Conservation (phyloP, 2,113 vertebrate genomes). For the Syrrhaptes paradoxus region DNA sequence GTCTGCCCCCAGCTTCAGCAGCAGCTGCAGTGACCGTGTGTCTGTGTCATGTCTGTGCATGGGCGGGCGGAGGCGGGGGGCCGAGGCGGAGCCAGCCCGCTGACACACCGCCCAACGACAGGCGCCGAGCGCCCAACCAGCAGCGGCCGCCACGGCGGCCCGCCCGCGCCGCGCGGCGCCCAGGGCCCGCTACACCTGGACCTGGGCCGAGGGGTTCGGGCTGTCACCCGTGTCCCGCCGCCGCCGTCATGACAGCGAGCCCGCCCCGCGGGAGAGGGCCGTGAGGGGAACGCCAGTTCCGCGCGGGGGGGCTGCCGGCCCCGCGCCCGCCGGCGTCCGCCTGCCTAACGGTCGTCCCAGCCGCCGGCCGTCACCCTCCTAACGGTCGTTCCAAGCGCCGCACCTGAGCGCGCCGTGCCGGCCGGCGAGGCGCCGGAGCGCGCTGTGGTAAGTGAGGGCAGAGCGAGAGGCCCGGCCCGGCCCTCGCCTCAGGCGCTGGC, state of each 20-base stretch:
- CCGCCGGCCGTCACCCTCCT: not conserved
- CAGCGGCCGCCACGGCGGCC: not conserved
- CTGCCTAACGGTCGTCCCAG: not conserved
- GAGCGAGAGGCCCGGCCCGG: not conserved
- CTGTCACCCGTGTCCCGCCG: not conserved
- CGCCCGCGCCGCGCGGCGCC: not conserved
- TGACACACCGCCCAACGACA: constrained; percentile 41
- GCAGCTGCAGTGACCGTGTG: constrained; percentile 71
- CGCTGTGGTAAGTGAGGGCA: not conserved
- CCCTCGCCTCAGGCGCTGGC: not conserved
- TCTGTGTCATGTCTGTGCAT: constrained; percentile 73
- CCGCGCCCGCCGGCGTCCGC: not conserved
- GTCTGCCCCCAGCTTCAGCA: constrained; percentile 16
- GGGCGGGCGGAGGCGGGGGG: constrained; percentile 53
- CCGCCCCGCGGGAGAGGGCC: not conserved
- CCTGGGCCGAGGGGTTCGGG: not conserved
- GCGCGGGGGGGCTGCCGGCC: not conserved
- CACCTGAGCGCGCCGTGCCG: not conserved
- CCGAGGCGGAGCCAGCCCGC: constrained; percentile 21
- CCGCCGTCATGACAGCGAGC: not conserved
- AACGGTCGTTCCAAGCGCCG: not conserved
- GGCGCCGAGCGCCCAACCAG: constrained; percentile 27
- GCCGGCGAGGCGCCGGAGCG: not conserved
- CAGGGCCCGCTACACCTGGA: not conserved
- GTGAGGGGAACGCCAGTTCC: not conserved